Percentiles rank a stretch among this genome's conserved stretches.
Evolutionary conservation across 2,888 invertebrate genomes (phyloP).

Genomic region (Eumerus sabulonum): DNA sequence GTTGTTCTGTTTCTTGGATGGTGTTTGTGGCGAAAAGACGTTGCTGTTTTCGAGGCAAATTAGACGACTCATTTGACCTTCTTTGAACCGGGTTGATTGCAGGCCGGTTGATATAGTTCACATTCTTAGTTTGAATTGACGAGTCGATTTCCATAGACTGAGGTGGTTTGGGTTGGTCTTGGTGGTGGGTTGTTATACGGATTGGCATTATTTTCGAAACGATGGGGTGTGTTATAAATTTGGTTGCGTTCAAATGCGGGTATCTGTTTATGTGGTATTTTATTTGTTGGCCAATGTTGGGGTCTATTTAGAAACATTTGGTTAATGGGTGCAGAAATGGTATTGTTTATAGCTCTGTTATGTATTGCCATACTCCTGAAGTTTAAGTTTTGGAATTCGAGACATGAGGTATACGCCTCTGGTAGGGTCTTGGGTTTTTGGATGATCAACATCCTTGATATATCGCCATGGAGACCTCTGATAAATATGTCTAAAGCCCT

Average conservation of each 20-base stretch:
- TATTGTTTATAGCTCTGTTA: slow-evolving; percentile 19
- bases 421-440: slow-evolving; percentile 37
- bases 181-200: slow-evolving; percentile 14
- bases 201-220: slow-evolving; percentile 13
- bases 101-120: slow-evolving; percentile 20
- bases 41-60: slow-evolving; percentile 5
- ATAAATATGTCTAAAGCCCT: slow-evolving; percentile 71
- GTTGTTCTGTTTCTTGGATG: slow-evolving; percentile 1
- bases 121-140: slow-evolving; percentile 9
- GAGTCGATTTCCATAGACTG: slow-evolving; percentile 14
- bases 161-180: slow-evolving; percentile 20
- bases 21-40: slow-evolving; percentile 3
- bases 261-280: slow-evolving; percentile 14
- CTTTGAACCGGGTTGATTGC: slow-evolving; percentile 8
- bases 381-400: slow-evolving; percentile 51
- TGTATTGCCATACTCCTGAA: slow-evolving; percentile 22
- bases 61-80: slow-evolving; percentile 5
- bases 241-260: slow-evolving; percentile 15
- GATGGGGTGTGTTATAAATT: slow-evolving; percentile 21
- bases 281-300: background rate
- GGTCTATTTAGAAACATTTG: slow-evolving; percentile 17
- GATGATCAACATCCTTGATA: slow-evolving; percentile 41
- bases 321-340: slow-evolving; percentile 16
- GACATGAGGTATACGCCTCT: slow-evolving; percentile 52
- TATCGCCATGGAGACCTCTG: slow-evolving; percentile 36